A percentile compares a stretch with the other conserved stretches of the same genome.
Evolutionary conservation across 1,140 invertebrate genomes (phyloP).

Genomic region (Aporrectodea caliginosa): DNA sequence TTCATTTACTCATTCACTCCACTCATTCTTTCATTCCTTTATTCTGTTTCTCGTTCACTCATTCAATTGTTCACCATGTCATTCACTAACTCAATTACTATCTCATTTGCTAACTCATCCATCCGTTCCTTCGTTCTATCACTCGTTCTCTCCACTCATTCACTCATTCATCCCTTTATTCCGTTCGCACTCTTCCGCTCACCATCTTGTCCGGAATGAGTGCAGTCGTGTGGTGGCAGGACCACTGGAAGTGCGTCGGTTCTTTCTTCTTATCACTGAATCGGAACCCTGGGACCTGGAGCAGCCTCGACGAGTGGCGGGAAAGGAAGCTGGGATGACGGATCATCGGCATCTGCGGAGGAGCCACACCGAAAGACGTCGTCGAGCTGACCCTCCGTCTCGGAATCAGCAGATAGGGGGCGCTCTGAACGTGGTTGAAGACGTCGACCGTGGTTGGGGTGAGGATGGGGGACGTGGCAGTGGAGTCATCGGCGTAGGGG

Average conservation of each 20-base stretch:
- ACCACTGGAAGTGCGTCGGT: background rate
- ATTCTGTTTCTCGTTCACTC: too few species aligned
- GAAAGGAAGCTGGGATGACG: background rate
- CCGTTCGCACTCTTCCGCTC: too few species aligned
- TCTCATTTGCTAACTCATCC: too few species aligned
- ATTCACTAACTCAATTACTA: too few species aligned
- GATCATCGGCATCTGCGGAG: background rate
- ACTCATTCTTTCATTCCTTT: too few species aligned
- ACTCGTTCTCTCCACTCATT: too few species aligned
- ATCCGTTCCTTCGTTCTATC: too few species aligned
- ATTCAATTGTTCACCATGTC: too few species aligned
- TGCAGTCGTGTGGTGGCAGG: background rate
- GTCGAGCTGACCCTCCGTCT: background rate
- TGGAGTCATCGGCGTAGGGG: slow-evolving; percentile 94
- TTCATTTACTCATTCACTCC: too few species aligned
- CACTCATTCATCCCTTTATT: too few species aligned
- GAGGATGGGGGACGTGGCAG: slow-evolving; percentile 82
- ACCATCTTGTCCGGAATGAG: background rate
- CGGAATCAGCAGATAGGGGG: too few species aligned
- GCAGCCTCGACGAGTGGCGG: background rate
- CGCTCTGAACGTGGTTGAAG: background rate
- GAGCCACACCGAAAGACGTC: background rate
- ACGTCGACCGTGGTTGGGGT: background rate
- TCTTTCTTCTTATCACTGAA: background rate
- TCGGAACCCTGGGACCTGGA: background rate